Conservation (phyloP, 2,113 vertebrate species). For the Rousettus leschenaultii region DNA sequence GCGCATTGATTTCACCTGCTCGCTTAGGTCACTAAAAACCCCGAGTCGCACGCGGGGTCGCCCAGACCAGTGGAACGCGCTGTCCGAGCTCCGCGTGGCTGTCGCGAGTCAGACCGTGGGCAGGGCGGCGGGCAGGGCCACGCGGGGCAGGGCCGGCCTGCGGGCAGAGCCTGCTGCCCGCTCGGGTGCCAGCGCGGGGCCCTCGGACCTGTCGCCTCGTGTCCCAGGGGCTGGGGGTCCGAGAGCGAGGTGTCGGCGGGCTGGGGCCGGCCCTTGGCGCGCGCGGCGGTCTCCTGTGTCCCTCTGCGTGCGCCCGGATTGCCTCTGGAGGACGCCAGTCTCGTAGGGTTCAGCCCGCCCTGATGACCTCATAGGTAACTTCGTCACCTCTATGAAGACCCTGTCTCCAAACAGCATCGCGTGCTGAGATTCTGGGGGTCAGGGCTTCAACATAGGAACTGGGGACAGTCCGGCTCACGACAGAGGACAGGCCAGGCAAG, state of each 20-base stretch:
- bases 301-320: background rate
- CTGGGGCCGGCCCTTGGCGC: fast-evolving
- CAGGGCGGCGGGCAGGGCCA: too few species aligned
- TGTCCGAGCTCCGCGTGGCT: too few species aligned
- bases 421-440: background rate
- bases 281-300: fast-evolving
- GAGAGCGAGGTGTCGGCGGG: too few species aligned
- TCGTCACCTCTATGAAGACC: background rate
- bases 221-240: fast-evolving
- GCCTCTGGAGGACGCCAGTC: background rate
- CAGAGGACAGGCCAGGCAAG: fast-evolving
- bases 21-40: background rate
- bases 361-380: fast-evolving
- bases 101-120: too few species aligned
- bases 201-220: fast-evolving
- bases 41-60: fast-evolving
- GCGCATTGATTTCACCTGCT: background rate
- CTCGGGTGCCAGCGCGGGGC: too few species aligned
- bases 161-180: too few species aligned
- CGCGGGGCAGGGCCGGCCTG: too few species aligned
- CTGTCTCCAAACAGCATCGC: background rate
- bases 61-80: background rate
- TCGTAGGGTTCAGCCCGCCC: background rate
- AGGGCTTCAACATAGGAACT: background rate
- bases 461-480: background rate